Conservation (phyloP, 2,888 invertebrate species). For the Agrochola circellaris region DNA sequence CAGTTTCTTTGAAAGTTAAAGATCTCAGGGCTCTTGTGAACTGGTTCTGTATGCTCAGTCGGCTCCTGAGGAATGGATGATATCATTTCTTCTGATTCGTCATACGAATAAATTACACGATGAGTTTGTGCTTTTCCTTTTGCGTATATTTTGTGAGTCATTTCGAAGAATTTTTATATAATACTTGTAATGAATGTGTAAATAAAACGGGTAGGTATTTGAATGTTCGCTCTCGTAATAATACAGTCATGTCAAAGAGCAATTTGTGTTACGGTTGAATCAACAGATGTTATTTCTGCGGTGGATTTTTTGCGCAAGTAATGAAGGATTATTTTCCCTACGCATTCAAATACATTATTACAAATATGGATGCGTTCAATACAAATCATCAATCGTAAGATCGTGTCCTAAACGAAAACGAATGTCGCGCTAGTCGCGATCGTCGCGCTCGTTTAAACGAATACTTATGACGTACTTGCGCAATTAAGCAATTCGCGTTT, state of each 20-base stretch:
- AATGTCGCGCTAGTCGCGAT: too few species aligned
- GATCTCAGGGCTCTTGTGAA: constrained; percentile 16
- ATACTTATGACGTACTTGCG: too few species aligned
- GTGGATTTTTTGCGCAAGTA: not conserved
- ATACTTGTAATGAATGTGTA: constrained; percentile 51
- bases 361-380: not conserved
- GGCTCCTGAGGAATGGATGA: constrained; percentile 54
- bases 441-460: too few species aligned
- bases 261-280: constrained; percentile 43
- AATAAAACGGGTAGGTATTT: constrained; percentile 36
- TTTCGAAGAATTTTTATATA: constrained; percentile 45
- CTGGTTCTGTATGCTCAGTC: constrained; percentile 34
- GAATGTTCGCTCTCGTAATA: constrained; percentile 45
- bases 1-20: constrained; percentile 12
- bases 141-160: constrained; percentile 46
- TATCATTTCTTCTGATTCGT: constrained; percentile 66
- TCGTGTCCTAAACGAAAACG: too few species aligned
- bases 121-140: constrained; percentile 62
- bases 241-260: constrained; percentile 44
- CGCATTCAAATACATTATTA: not conserved
- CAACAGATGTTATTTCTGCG: constrained; percentile 42
- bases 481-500: too few species aligned
- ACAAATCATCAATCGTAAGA: not conserved
- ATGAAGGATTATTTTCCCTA: not conserved
- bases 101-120: constrained; percentile 64